phyloP scores from a whole-genome alignment of 1,140 invertebrate genomes.

The Brachionus rotundiformis region DNA sequence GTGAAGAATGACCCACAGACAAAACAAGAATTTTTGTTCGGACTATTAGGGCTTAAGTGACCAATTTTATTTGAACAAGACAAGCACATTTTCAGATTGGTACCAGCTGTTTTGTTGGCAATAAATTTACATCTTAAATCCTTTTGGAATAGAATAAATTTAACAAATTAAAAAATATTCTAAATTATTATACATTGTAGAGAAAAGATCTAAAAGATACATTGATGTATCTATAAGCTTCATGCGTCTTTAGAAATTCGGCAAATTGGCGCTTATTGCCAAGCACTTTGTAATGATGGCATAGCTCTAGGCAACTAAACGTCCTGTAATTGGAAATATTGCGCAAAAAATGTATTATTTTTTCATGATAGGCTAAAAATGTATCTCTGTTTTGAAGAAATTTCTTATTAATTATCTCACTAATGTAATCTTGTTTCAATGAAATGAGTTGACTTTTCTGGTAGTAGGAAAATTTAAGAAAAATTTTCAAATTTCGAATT shows the following conservation, averaged over 20 bases:
- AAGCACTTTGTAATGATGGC: not conserved
- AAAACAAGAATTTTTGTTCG: slow-evolving; percentile 30
- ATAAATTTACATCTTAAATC: not conserved
- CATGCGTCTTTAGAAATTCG: not conserved
- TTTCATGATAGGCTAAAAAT: not conserved
- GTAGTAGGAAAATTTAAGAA: not conserved
- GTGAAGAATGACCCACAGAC: not conserved
- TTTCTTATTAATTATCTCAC: not conserved
- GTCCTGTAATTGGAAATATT: not conserved
- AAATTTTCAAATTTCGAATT: slow-evolving; percentile 4
- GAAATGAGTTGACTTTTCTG: not conserved
- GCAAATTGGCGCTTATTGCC: not conserved
- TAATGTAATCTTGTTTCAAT: not conserved
- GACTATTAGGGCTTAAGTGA: not conserved
- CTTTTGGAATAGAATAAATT: not conserved
- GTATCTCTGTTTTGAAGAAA: not conserved
- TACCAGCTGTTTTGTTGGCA: not conserved
- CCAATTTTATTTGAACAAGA: slow-evolving; percentile 7
- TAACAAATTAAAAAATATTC: not conserved
- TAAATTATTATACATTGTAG: not conserved
- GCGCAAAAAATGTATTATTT: not conserved
- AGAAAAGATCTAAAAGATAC: not conserved
- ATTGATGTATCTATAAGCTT: not conserved
- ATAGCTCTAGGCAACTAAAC: not conserved
- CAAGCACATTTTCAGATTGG: not conserved